Conservation (phyloP, 2,797 vertebrate genomes). For the Carduelis carduelis region DNA sequence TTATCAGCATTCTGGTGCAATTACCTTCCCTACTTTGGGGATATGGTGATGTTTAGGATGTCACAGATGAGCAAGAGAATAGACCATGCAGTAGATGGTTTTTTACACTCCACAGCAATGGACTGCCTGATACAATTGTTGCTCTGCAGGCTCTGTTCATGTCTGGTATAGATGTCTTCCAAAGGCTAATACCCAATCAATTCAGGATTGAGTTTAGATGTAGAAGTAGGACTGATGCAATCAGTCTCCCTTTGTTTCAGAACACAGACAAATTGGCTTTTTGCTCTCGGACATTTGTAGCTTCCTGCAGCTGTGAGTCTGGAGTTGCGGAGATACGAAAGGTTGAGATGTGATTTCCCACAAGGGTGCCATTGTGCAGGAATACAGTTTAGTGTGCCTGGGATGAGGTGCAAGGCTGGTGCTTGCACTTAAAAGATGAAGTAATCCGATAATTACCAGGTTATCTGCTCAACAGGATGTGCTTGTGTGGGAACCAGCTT, state of each 20-base stretch:
- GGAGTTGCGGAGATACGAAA: neutral
- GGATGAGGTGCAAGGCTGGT: neutral
- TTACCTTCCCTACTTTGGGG: neutral
- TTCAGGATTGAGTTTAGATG: neutral
- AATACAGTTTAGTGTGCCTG: neutral
- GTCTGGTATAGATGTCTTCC: neutral
- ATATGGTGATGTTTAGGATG: neutral
- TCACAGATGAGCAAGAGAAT: neutral
- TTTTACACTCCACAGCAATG: neutral
- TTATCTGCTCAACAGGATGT: neutral
- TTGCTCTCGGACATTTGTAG: neutral
- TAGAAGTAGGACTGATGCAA: neutral
- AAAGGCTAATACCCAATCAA: neutral
- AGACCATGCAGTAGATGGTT: neutral
- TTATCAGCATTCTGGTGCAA: neutral
- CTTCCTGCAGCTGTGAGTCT: neutral
- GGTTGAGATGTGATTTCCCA: neutral
- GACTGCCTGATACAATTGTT: neutral
- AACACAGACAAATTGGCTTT: neutral
- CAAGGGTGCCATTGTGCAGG: neutral
- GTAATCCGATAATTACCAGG: neutral
- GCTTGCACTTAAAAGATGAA: neutral
- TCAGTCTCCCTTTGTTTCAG: neutral
- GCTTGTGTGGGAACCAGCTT: neutral
- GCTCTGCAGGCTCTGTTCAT: neutral